Percentiles rank a stretch among this genome's conserved stretches.
Conservation (phyloP, 23 tunicate species). For the Ascidia mentula region DNA sequence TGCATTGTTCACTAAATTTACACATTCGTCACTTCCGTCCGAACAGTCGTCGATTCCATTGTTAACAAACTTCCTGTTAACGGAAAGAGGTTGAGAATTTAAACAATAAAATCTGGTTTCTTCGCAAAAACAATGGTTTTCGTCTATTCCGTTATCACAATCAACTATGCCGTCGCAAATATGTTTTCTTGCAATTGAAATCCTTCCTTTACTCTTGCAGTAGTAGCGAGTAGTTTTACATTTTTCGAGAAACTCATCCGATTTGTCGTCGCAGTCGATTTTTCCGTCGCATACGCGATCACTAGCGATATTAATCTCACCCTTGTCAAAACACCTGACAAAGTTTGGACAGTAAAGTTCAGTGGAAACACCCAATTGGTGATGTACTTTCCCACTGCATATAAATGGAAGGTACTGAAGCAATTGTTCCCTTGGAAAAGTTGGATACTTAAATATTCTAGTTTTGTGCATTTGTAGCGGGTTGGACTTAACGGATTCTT, state of each 20-base stretch:
- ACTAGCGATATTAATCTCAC: not conserved
- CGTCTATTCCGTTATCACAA: slow-evolving; percentile 4
- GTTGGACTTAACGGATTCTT: not conserved
- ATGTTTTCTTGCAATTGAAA: not conserved
- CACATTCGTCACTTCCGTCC: slow-evolving; percentile 22
- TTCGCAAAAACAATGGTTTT: not conserved
- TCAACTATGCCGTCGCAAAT: slow-evolving; percentile 6
- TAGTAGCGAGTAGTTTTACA: not conserved
- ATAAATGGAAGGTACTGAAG: too few relatives aligned
- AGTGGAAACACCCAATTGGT: not conserved
- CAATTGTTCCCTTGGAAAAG: too few relatives aligned
- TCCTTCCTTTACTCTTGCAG: not conserved
- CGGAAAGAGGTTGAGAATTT: not conserved
- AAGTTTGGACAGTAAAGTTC: not conserved
- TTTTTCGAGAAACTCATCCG: not conserved
- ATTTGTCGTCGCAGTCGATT: not conserved
- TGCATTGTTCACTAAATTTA: not conserved
- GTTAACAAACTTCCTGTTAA: not conserved
- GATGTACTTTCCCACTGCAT: not conserved
- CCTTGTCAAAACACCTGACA: not conserved
- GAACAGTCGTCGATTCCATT: slow-evolving; percentile 18
- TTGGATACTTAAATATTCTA: not conserved
- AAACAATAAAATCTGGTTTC: not conserved
- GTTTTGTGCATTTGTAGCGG: not conserved
- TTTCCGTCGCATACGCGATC: too few relatives aligned